Evolutionary conservation across 2,113 vertebrate species (phyloP).

Genomic region (Excalfactoria chinensis): DNA sequence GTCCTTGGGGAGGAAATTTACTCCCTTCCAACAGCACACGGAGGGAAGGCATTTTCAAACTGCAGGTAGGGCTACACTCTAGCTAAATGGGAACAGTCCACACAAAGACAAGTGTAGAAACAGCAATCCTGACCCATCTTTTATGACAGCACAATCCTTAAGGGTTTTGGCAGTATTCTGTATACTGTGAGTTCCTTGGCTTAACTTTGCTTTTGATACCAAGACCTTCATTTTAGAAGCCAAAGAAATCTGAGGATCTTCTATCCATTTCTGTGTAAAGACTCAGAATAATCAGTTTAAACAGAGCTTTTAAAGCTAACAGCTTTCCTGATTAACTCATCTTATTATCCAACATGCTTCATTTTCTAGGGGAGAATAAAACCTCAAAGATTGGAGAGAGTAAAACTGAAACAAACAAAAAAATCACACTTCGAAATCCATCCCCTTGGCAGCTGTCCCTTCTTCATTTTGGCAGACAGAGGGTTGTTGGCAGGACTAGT

Average conservation of each 20-base stretch:
- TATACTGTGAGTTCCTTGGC: not conserved
- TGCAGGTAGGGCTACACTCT: not conserved
- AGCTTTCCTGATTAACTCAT: constrained; percentile 34
- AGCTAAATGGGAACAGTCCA: not conserved
- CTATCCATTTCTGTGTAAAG: not conserved
- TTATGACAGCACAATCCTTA: not conserved
- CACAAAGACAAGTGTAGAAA: not conserved
- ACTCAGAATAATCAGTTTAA: not conserved
- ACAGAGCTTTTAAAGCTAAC: constrained; percentile 12
- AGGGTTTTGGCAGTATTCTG: not conserved
- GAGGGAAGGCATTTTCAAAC: not conserved
- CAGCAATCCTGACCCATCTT: accelerated
- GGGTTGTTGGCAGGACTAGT: constrained; percentile 62
- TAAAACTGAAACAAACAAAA: constrained; percentile 43
- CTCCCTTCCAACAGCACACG: not conserved
- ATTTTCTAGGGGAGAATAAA: not conserved
- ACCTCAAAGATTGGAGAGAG: not conserved
- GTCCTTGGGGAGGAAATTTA: not conserved
- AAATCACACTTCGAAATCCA: constrained; percentile 47
- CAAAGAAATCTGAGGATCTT: not conserved
- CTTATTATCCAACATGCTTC: not conserved
- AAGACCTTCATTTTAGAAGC: not conserved
- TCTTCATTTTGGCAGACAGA: constrained; percentile 62
- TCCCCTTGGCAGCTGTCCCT: constrained; percentile 62
- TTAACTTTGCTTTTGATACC: not conserved